These are phyloP conservation scores for Parauchenoglanis ngamensis DNA, from an alignment of 2,797 vertebrate genomes.

Conservation along the genomic window DNA sequence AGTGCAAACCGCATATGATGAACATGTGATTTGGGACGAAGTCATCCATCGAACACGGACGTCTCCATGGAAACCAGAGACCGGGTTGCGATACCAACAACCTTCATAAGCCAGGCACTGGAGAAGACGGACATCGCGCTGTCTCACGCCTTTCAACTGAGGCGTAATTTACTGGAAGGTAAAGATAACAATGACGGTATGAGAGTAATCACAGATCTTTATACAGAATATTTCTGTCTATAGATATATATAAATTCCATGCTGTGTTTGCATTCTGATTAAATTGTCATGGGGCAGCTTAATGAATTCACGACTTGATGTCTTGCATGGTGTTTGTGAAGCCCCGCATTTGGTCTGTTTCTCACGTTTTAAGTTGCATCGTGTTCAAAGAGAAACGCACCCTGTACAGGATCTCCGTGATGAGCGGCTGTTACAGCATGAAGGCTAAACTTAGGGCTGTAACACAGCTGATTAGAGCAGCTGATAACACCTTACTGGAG, in stretches of 20 bases:
- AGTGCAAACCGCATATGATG: background rate
- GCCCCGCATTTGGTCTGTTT: background rate
- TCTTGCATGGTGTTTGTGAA: background rate
- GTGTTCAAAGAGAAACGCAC: slow-evolving; percentile 2
- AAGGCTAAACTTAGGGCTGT: background rate
- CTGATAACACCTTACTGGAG: background rate
- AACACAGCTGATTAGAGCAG: slow-evolving; percentile 2
- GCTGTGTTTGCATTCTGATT: background rate
- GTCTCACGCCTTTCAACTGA: slow-evolving; percentile 19
- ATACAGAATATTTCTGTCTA: too few species aligned
- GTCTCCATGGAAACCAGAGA: slow-evolving; percentile 73
- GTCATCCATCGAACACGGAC: slow-evolving; percentile 24
- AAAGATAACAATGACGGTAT: background rate
- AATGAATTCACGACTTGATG: background rate
- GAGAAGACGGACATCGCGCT: slow-evolving; percentile 47
- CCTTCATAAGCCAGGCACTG: slow-evolving; percentile 66
- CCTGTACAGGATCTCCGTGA: background rate
- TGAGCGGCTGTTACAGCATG: background rate
- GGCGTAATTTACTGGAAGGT: slow-evolving; percentile 49
- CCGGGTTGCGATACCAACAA: slow-evolving; percentile 57
- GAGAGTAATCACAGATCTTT: background rate
- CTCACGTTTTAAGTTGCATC: background rate
- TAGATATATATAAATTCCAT: background rate
- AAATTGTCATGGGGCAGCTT: background rate
- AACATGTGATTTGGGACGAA: background rate